Evolutionary conservation across 2,113 vertebrate species (phyloP), one percentile per base, ranked within the genome.

Genomic region (Pyxicephalus adspersus): DNA sequence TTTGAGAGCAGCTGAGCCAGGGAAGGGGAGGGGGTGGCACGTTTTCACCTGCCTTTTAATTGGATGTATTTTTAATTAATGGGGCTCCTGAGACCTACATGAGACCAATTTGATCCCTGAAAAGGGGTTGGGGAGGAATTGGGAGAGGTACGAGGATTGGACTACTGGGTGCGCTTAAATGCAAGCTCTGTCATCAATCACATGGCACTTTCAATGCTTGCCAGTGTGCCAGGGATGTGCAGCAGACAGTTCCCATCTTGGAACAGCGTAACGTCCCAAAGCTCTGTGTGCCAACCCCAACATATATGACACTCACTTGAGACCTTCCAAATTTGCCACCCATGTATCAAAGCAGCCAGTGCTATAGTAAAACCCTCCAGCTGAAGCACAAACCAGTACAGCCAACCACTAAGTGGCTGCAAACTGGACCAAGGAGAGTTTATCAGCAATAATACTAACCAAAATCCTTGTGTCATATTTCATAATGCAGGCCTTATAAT

Each of bases 11-110:
- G 92, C 92, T 94, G 92, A 92, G 91, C 88, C 91, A 8, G 67
- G 83, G 76, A 29, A 9, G 29, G 75, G 80, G 84, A 87, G 88
- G 55, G 85, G 84, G 76, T 89, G 84, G 90, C 92, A 88, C 91
- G 87, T 90, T 90, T 92, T 94, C 92, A 94, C 92, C 92, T 94
- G 93, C 91, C 93, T 93, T 92, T 93, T 94, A 94, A 94, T 94
- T 94, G 92, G 93, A 94, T 94, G 92, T 94, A 92, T 92, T 94
- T 93, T 94, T 94, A 94, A 94, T 94, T 94, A 93, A 94, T 93
- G 92, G 90, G 86, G 90, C 93, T 92, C 88, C 85, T 77, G 93
- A 91, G 93, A 93, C 89, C 88, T 68, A 87, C 90, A 88, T 85
- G 91, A 94, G 92, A 92, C 91, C 80, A 91, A 92, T 89, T 85